A percentile compares a stretch with the other conserved stretches of the same genome.
Conservation (phyloP, 1,140 invertebrate genomes). For the Brachionus paranguensis region DNA sequence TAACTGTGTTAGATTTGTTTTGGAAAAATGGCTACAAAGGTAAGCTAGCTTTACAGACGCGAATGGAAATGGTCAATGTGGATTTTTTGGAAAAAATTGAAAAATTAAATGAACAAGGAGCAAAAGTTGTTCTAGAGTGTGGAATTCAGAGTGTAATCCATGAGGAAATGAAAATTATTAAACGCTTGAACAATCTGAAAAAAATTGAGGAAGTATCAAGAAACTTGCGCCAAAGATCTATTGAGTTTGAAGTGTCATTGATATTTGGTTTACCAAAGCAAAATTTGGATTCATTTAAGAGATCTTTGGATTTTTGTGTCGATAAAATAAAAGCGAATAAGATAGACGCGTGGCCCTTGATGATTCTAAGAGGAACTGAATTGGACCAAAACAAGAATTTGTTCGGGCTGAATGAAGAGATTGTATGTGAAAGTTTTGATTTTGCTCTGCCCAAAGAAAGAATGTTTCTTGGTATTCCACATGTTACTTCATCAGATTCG, state of each 20-base stretch:
- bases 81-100: background rate
- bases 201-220: background rate
- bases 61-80: background rate
- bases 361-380: background rate
- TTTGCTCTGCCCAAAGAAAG: background rate
- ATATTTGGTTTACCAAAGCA: background rate
- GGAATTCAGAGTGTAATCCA: background rate
- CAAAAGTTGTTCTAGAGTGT: background rate
- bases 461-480: background rate
- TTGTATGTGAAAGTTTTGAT: background rate
- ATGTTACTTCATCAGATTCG: background rate
- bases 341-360: background rate
- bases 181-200: background rate
- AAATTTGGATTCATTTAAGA: background rate
- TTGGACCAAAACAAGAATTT: background rate
- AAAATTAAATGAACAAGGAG: background rate
- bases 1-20: background rate
- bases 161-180: background rate
- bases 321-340: background rate
- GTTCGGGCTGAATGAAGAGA: background rate
- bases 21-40: background rate
- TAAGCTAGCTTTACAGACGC: background rate
- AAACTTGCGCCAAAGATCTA: background rate
- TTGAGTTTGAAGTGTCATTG: background rate
- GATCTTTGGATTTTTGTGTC: background rate